phyloP scores from a whole-genome alignment of 2,888 invertebrate genomes.

The Monoplex corrugatus region DNA sequence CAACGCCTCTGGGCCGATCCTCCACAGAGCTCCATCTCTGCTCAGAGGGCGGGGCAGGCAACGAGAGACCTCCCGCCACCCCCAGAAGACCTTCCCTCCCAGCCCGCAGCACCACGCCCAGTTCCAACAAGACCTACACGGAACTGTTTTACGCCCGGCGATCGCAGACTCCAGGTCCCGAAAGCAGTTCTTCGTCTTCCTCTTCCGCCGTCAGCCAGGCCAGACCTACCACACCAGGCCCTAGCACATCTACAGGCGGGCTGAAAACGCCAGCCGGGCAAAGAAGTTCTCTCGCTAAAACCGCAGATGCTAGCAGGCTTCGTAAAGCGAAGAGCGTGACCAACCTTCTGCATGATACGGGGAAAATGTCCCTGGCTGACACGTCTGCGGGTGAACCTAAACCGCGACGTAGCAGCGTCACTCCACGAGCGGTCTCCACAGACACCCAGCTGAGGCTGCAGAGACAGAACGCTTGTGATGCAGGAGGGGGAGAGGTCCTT shows the following conservation, averaged over 20 bases:
- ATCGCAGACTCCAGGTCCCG: conserved; percentile 69
- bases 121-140: conserved; percentile 62
- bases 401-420: not conserved
- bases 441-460: conserved; percentile 26
- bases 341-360: conserved; percentile 27
- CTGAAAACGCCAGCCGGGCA: not conserved
- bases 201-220: not conserved
- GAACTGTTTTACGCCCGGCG: conserved; percentile 66
- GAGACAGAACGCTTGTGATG: conserved; percentile 45
- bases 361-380: conserved; percentile 47
- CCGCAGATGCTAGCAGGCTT: not conserved
- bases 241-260: not conserved
- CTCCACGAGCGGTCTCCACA: not conserved
- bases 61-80: conserved; percentile 7
- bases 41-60: conserved; percentile 59
- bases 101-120: conserved; percentile 8
- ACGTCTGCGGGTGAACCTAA: conserved; percentile 29
- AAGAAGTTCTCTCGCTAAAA: not conserved
- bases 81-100: conserved; percentile 31
- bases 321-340: conserved; percentile 42
- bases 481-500: conserved; percentile 56
- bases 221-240: conserved; percentile 34
- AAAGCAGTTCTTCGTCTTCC: conserved; percentile 19
- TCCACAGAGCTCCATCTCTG: not conserved
- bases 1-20: not conserved